phyloP scores from a whole-genome alignment of 2,113 vertebrate species.

The Glaucomys volans region DNA sequence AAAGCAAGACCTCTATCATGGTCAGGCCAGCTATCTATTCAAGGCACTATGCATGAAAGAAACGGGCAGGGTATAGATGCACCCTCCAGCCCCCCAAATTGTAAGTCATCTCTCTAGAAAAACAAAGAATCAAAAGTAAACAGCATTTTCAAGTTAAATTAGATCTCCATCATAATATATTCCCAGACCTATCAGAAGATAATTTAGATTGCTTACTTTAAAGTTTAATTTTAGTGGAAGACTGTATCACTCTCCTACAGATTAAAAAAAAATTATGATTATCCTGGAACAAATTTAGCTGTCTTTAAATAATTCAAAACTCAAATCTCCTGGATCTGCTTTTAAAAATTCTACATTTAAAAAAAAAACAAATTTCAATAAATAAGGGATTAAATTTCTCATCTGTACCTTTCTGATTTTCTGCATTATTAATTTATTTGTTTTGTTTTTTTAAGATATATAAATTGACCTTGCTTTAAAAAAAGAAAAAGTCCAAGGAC shows the following conservation, averaged over 20 bases:
- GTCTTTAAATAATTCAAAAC: neutral
- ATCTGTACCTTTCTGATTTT: neutral
- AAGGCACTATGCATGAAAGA: neutral
- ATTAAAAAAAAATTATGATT: neutral
- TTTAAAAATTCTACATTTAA: neutral
- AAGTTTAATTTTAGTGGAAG: neutral
- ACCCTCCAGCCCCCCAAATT: neutral
- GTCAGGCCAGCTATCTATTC: neutral
- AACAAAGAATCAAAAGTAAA: neutral
- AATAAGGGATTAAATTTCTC: neutral
- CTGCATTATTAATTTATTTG: neutral
- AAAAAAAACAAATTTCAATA: neutral
- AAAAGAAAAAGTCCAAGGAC: neutral
- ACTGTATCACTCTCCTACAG: neutral
- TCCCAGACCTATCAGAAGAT: neutral
- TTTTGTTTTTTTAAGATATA: neutral
- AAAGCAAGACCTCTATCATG: neutral
- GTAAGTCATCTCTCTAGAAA: neutral
- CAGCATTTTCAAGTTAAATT: neutral
- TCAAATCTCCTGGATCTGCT: neutral
- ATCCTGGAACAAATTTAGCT: neutral
- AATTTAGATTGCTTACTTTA: neutral
- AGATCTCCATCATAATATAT: neutral
- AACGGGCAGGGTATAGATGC: neutral
- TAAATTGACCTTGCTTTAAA: neutral